A percentile compares a stretch with the other conserved stretches of the same genome.
These are phyloP conservation scores for Disparrhopalites patrizii DNA, from an alignment of 2,888 invertebrate genomes.

Conservation along the genomic window DNA sequence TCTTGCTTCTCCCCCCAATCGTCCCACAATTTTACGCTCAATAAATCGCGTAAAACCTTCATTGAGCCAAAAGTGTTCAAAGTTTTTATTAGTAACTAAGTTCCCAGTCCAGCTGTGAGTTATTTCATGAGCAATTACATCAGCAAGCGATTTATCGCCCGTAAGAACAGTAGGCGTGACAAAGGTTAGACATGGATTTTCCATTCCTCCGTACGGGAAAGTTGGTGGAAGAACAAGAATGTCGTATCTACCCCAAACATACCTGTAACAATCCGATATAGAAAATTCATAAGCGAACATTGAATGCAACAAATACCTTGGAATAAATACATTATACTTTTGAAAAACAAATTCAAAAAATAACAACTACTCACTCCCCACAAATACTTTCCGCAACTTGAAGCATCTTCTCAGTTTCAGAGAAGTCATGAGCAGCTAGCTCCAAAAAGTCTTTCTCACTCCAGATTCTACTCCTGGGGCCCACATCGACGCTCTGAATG, in stretches of 20 bases:
- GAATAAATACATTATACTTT: neutral
- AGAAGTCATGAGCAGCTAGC: slow-evolving; percentile 80
- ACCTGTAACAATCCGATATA: slow-evolving; percentile 54
- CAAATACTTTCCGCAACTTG: slow-evolving; percentile 75
- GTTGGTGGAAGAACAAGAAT: slow-evolving; percentile 83
- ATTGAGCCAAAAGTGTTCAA: slow-evolving; percentile 96
- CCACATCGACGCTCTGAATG: slow-evolving; percentile 68
- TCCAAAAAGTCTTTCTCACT: slow-evolving; percentile 80
- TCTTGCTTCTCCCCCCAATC: slow-evolving; percentile 61
- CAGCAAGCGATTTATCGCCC: slow-evolving; percentile 83
- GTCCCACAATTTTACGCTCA: slow-evolving; percentile 77
- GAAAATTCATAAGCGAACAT: neutral
- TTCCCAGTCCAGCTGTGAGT: slow-evolving; percentile 96
- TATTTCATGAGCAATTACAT: slow-evolving; percentile 92
- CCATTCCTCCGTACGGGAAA: slow-evolving; percentile 96
- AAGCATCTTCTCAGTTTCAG: slow-evolving; percentile 77
- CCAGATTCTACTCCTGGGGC: slow-evolving; percentile 83
- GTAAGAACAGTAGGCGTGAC: slow-evolving; percentile 89
- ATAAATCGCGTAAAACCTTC: slow-evolving; percentile 92
- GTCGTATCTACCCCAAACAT: slow-evolving; percentile 89
- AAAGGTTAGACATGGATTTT: slow-evolving; percentile 94
- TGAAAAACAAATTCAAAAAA: neutral
- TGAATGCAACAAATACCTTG: neutral
- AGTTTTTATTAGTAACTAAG: slow-evolving; percentile 85
- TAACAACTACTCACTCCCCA: slow-evolving; percentile 55